Evolutionary conservation across 2,888 invertebrate species (phyloP).

Genomic region (Mamestra brassicae): DNA sequence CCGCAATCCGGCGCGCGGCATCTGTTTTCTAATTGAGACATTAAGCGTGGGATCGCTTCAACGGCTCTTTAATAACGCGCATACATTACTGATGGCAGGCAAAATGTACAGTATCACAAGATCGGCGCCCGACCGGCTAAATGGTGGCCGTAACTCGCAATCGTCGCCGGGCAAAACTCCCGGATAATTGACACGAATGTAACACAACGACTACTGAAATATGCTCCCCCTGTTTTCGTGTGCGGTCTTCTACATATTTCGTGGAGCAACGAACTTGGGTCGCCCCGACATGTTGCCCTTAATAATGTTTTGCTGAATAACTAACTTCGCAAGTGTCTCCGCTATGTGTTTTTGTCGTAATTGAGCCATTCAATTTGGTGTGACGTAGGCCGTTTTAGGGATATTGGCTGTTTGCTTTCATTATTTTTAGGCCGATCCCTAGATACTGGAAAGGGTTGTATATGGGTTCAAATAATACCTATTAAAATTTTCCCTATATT

Average conservation of each 20-base stretch:
- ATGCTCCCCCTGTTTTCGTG: constrained; percentile 71
- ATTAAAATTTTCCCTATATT: constrained; percentile 16
- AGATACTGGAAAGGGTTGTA: constrained; percentile 17
- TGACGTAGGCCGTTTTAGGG: constrained; percentile 43
- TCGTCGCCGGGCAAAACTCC: constrained; percentile 85
- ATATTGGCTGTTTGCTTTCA: constrained; percentile 49
- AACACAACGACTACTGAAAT: constrained; percentile 79
- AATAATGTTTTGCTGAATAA: constrained; percentile 68
- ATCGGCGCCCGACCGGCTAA: constrained; percentile 78
- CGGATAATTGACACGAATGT: constrained; percentile 87
- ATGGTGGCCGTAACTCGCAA: constrained; percentile 85
- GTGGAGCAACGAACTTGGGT: constrained; percentile 67
- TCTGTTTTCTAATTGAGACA: constrained; percentile 89
- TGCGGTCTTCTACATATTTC: constrained; percentile 69
- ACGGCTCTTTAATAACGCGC: constrained; percentile 86
- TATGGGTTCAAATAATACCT: constrained; percentile 23
- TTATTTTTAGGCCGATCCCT: constrained; percentile 30
- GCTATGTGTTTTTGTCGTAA: constrained; percentile 61
- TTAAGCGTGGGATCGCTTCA: constrained; percentile 84
- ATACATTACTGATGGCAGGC: constrained; percentile 84
- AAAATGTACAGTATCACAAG: constrained; percentile 79
- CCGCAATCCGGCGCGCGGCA: constrained; percentile 78
- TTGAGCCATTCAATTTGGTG: constrained; percentile 61
- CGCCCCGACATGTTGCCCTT: constrained; percentile 60
- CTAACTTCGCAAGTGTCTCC: constrained; percentile 55